Conservation (phyloP, 2,797 vertebrate species). For the Chaetophractus vellerosus region DNA sequence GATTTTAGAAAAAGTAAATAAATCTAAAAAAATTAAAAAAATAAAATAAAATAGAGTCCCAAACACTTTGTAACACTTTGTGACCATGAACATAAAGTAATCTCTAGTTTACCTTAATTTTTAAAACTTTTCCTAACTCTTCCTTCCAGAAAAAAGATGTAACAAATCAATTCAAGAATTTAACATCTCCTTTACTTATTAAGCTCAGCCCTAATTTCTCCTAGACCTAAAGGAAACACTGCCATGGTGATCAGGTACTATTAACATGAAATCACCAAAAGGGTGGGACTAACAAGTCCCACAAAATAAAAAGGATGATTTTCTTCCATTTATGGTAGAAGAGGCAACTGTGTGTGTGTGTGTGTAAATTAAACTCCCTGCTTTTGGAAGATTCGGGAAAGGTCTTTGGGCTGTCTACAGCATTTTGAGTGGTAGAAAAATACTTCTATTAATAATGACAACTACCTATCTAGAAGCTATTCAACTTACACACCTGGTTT, state of each 20-base stretch:
- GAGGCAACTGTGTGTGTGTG: background rate
- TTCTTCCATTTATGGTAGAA: constrained; percentile 39
- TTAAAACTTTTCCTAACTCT: constrained; percentile 51
- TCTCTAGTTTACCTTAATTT: constrained; percentile 55
- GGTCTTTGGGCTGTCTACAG: background rate
- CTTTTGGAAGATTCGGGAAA: constrained; percentile 72
- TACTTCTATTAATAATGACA: constrained; percentile 38
- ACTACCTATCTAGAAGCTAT: constrained; percentile 58
- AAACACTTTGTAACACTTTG: constrained; percentile 25
- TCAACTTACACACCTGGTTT: constrained; percentile 3
- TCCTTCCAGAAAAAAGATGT: constrained; percentile 50
- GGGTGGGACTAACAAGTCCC: constrained; percentile 34
- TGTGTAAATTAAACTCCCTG: background rate
- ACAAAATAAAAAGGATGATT: constrained; percentile 56
- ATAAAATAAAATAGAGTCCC: too few species aligned
- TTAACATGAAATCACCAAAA: constrained; percentile 47
- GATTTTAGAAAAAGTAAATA: too few species aligned
- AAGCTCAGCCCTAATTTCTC: constrained; percentile 54
- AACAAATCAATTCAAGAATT: constrained; percentile 65
- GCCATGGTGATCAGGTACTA: constrained; percentile 5
- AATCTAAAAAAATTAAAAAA: too few species aligned
- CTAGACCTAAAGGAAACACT: constrained; percentile 43
- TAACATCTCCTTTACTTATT: constrained; percentile 45
- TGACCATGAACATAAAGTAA: background rate
- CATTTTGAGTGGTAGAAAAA: constrained; percentile 2